A percentile compares a stretch with the other conserved stretches of the same genome.
Evolutionary conservation across 2,797 vertebrate species (phyloP).

Genomic region (Peromyscus melanophrys): DNA sequence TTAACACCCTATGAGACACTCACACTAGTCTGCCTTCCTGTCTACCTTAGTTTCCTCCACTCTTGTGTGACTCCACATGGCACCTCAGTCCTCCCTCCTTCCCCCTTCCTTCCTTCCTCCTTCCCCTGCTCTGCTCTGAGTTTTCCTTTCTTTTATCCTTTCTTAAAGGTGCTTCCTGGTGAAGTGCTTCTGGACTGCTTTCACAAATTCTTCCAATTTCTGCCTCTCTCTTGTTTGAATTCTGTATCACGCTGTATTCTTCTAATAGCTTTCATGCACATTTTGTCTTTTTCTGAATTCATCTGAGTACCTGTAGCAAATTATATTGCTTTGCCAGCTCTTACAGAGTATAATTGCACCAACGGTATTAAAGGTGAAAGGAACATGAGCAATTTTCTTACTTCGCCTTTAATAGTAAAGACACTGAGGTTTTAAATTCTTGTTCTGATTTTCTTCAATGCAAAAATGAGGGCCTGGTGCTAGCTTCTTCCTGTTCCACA

Average conservation of each 20-base stretch:
- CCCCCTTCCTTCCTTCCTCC: fast-evolving
- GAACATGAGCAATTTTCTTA: neutral
- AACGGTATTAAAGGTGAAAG: neutral
- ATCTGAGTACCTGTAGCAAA: neutral
- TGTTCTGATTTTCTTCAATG: neutral
- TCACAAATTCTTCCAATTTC: neutral
- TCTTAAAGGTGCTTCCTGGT: neutral
- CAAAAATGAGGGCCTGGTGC: neutral
- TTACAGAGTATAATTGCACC: fast-evolving
- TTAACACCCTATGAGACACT: fast-evolving
- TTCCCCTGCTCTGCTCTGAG: neutral
- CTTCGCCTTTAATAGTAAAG: neutral
- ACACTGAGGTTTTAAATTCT: neutral
- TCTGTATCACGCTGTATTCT: neutral
- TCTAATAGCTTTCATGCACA: neutral
- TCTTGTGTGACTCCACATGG: neutral
- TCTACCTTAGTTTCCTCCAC: neutral
- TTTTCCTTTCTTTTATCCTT: neutral
- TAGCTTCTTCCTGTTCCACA: neutral
- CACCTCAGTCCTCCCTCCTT: too few species aligned
- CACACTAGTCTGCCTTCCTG: neutral
- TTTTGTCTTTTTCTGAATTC: neutral
- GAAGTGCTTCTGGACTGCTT: neutral
- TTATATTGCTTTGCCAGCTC: neutral
- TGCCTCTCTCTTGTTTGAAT: neutral